These are phyloP conservation scores for Tolypeutes matacus DNA, from an alignment of 2,797 vertebrate genomes.

Conservation along the genomic window DNA sequence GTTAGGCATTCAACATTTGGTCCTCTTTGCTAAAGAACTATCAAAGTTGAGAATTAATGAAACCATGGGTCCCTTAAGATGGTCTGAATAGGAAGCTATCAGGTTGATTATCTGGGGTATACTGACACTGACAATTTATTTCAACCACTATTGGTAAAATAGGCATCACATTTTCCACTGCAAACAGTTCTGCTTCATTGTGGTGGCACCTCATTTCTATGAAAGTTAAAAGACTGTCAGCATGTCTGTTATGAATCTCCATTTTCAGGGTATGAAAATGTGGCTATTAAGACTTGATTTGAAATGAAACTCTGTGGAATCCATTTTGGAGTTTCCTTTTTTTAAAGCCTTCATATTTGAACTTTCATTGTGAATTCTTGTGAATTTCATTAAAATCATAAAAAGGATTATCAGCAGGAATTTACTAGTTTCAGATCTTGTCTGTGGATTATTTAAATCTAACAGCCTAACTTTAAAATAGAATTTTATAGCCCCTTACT, in stretches of 20 bases:
- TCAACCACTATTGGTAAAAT: too few species aligned
- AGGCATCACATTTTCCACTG: background rate
- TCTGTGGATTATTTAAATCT: slow-evolving; percentile 36
- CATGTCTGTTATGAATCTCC: fast-evolving
- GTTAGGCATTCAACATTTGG: background rate
- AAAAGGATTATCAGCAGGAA: background rate
- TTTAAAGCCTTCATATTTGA: background rate
- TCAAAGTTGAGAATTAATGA: slow-evolving; percentile 46
- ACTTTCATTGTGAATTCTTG: slow-evolving; percentile 28
- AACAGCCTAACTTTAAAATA: slow-evolving; percentile 49
- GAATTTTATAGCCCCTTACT: background rate
- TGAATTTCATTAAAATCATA: slow-evolving; percentile 49
- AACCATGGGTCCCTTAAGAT: background rate
- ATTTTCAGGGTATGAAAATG: slow-evolving; percentile 13
- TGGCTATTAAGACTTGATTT: background rate
- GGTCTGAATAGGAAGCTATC: background rate
- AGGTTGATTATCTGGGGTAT: background rate
- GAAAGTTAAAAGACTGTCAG: background rate
- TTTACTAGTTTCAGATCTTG: slow-evolving; percentile 46
- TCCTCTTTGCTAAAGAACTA: background rate
- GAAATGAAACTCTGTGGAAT: background rate
- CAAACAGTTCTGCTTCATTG: background rate
- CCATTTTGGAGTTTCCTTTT: too few species aligned
- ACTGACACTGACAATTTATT: too few species aligned
- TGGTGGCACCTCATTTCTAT: background rate